phyloP scores from a whole-genome alignment of 2,888 invertebrate species.

The Hypercompe scribonia region DNA sequence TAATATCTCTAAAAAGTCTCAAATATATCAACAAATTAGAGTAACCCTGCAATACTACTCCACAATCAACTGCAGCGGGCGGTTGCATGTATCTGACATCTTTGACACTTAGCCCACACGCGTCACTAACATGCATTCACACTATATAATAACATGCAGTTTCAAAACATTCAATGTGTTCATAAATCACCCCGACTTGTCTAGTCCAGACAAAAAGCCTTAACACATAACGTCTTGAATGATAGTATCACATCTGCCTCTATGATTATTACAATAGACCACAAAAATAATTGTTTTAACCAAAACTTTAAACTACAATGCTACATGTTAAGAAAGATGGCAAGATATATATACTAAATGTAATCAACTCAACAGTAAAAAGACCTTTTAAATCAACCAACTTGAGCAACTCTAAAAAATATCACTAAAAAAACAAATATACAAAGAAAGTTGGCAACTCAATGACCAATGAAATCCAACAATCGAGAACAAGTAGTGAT shows the following conservation, averaged over 20 bases:
- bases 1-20: not conserved
- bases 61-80: slow-evolving; percentile 31
- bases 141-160: slow-evolving; percentile 5
- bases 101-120: slow-evolving; percentile 39
- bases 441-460: not conserved
- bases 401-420: not conserved
- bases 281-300: not conserved
- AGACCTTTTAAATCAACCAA: not conserved
- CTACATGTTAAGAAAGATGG: not conserved
- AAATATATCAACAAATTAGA: not conserved
- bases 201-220: not conserved
- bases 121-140: not conserved
- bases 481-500: not conserved
- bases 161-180: not conserved
- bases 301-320: not conserved
- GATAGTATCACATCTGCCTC: not conserved
- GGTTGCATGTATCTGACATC: slow-evolving; percentile 25
- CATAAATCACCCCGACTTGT: not conserved
- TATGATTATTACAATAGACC: not conserved
- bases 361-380: not conserved
- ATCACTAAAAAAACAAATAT: not conserved
- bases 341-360: not conserved
- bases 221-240: not conserved
- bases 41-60: not conserved
- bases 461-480: not conserved